Evolutionary conservation across 2,113 vertebrate species (phyloP).

Genomic region (Perca schrenkii): DNA sequence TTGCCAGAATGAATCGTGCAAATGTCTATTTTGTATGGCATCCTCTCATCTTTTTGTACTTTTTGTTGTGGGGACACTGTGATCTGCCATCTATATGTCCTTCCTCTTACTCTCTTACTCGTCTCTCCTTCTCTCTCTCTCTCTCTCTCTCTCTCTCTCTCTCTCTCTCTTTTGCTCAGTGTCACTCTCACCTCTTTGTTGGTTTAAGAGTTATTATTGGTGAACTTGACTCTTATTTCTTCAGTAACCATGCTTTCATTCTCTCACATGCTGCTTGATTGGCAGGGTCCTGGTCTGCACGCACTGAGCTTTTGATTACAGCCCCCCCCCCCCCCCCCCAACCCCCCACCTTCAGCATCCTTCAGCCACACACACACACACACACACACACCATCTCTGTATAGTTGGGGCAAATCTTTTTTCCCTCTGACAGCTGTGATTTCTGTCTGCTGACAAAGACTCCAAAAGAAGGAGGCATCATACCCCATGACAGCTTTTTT

Average conservation of each 20-base stretch:
- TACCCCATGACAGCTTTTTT: constrained; percentile 68
- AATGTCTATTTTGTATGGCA: constrained; percentile 56
- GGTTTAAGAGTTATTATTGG: constrained; percentile 81
- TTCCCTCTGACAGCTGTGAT: constrained; percentile 78
- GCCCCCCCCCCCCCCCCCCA: constrained; percentile 27
- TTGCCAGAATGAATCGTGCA: constrained; percentile 68
- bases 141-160: constrained; percentile 64
- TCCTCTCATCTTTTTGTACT: constrained; percentile 45
- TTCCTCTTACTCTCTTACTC: constrained; percentile 9
- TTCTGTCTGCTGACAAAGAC: constrained; percentile 78
- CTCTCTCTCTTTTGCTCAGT: constrained; percentile 49
- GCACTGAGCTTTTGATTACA: constrained; percentile 84
- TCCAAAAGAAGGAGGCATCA: constrained; percentile 70
- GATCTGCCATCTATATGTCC: constrained; percentile 34
- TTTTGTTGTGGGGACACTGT: constrained; percentile 33
- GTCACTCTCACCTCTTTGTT: constrained; percentile 81
- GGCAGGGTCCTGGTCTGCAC: constrained; percentile 87
- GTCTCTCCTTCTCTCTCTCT: constrained; percentile 49
- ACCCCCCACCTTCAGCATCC: constrained; percentile 73
- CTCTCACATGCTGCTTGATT: constrained; percentile 82
- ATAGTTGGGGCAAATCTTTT: constrained; percentile 82
- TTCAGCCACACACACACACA: constrained; percentile 57
- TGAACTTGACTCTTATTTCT: constrained; percentile 78
- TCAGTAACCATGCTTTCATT: constrained; percentile 78
- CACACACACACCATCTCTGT: constrained; percentile 75